phyloP scores from a whole-genome alignment of 2,888 invertebrate species.

The Acronicta psi region DNA sequence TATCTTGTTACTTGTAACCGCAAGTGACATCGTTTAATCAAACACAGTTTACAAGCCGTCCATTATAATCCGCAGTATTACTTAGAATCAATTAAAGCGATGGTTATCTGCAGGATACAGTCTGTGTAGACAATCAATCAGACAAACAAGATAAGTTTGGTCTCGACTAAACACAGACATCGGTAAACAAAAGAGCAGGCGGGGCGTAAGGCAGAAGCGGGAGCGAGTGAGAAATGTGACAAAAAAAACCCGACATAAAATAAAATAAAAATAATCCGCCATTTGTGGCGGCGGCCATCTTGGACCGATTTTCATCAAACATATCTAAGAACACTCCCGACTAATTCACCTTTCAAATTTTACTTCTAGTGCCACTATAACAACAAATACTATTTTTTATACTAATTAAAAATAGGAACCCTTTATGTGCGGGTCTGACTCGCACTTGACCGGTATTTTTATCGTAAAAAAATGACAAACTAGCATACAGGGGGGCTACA shows the following conservation, averaged over 20 bases:
- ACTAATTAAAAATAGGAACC: no score
- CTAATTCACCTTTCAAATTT: no score
- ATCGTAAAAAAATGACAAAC: no score
- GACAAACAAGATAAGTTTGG: conserved; percentile 64
- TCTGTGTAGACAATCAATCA: conserved; percentile 63
- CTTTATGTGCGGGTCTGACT: no score
- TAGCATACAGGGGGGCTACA: no score
- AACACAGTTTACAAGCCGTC: conserved; percentile 2
- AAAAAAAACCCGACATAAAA: background rate
- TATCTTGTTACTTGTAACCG: background rate
- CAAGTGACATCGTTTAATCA: background rate
- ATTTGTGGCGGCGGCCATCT: no score
- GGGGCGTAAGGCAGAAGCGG: conserved; percentile 9
- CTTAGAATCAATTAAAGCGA: conserved; percentile 51
- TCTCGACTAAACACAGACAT: conserved; percentile 55
- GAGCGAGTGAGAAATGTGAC: background rate
- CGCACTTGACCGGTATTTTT: no score
- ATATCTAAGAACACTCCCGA: no score
- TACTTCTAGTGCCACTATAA: no score
- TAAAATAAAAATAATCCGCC: no score
- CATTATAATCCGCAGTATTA: conserved; percentile 6
- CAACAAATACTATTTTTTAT: no score
- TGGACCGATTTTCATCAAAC: no score
- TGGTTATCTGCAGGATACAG: conserved; percentile 37
- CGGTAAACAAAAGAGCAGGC: conserved; percentile 36